Evolutionary conservation across 2,113 vertebrate genomes (phyloP).

Genomic region (Melanotaenia duboulayi): DNA sequence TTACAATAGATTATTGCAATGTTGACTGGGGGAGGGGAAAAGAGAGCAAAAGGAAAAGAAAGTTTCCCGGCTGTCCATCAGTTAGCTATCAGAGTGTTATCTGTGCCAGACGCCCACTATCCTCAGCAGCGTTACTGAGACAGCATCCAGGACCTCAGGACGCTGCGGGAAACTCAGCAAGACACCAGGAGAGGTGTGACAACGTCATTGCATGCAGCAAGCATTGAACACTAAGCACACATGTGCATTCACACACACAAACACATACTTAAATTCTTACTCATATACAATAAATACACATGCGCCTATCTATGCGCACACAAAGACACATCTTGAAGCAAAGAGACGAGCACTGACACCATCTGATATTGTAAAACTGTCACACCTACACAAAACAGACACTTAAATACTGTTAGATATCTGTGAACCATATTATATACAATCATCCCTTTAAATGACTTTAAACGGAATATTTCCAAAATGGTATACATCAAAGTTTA

Average conservation of each 20-base stretch:
- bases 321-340: constrained; percentile 43
- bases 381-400: constrained; percentile 72
- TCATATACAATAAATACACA: constrained; percentile 1
- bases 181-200: constrained; percentile 79
- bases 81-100: constrained; percentile 77
- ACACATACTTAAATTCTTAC: constrained; percentile 7
- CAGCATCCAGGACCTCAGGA: constrained; percentile 78
- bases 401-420: constrained; percentile 42
- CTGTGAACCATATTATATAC: constrained; percentile 27
- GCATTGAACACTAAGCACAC: constrained; percentile 59
- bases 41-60: constrained; percentile 50
- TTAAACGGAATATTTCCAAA: constrained; percentile 14
- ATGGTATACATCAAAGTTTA: constrained; percentile 8
- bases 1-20: constrained; percentile 57
- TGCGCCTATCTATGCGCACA: constrained; percentile 22
- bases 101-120: constrained; percentile 81
- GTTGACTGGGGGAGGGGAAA: constrained; percentile 42
- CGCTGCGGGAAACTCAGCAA: constrained; percentile 79
- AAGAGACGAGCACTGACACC: constrained; percentile 61
- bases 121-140: constrained; percentile 74
- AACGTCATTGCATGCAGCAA: constrained; percentile 73
- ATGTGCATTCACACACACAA: constrained; percentile 28
- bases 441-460: constrained; percentile 48
- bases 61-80: constrained; percentile 80
- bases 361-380: constrained; percentile 72